These are phyloP conservation scores for Hylaeus volcanicus DNA, from an alignment of 1,140 invertebrate genomes.

Conservation along the genomic window DNA sequence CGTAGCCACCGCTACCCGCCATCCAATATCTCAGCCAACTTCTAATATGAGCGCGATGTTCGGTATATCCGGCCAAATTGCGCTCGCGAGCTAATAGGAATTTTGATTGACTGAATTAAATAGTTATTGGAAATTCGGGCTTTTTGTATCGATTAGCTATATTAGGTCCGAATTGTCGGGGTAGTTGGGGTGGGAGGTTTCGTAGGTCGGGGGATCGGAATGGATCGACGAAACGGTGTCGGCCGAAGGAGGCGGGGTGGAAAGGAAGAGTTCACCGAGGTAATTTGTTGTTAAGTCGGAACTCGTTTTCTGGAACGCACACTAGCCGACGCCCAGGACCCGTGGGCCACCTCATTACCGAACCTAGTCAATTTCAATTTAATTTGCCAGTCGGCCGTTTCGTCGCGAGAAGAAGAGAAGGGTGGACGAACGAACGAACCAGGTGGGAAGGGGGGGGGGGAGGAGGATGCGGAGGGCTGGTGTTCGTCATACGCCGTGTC, in stretches of 20 bases:
- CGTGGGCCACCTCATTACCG: slow-evolving; percentile 67
- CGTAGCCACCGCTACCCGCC: slow-evolving; percentile 59
- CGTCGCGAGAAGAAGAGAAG: slow-evolving; percentile 44
- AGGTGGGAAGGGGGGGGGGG: not conserved
- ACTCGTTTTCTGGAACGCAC: slow-evolving; percentile 69
- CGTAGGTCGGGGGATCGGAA: slow-evolving; percentile 18
- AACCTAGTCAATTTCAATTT: slow-evolving; percentile 72
- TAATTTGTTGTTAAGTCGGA: slow-evolving; percentile 71
- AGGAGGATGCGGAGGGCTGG: not conserved
- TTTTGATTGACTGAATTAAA: slow-evolving; percentile 81
- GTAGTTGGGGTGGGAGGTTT: slow-evolving; percentile 22
- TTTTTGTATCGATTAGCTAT: slow-evolving; percentile 76
- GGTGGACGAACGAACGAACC: not conserved
- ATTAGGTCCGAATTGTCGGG: slow-evolving; percentile 65
- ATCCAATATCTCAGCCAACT: slow-evolving; percentile 75
- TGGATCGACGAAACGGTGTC: slow-evolving; percentile 32
- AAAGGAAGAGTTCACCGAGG: slow-evolving; percentile 48
- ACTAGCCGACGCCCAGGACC: slow-evolving; percentile 38
- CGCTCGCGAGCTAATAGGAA: slow-evolving; percentile 78
- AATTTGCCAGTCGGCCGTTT: slow-evolving; percentile 65
- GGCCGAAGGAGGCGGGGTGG: not conserved
- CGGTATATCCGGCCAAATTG: slow-evolving; percentile 76
- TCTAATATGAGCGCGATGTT: slow-evolving; percentile 75
- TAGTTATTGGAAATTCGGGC: slow-evolving; percentile 76
- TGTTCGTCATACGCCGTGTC: slow-evolving; percentile 56